phyloP scores from a whole-genome alignment of 2,113 vertebrate genomes.

The Microcebus ravelobensis region DNA sequence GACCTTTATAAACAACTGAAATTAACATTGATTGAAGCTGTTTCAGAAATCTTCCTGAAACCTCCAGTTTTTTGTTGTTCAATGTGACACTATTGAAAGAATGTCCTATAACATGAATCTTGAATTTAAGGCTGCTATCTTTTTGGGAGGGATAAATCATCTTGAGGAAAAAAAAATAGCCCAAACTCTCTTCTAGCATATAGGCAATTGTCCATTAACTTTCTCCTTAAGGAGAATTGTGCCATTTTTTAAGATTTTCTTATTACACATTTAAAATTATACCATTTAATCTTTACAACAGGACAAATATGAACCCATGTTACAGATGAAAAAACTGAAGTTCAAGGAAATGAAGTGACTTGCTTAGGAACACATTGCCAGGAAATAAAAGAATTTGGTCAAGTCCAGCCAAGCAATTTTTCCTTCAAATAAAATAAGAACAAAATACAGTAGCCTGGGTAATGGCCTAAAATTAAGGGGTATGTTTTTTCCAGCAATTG shows the following conservation, averaged over 20 bases:
- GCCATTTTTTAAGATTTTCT: neutral
- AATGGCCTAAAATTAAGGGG: neutral
- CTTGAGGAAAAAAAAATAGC: neutral
- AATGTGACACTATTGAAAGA: slow-evolving; percentile 27
- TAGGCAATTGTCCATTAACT: neutral
- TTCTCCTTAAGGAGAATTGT: neutral
- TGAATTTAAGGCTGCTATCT: slow-evolving; percentile 7
- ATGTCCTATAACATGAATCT: neutral
- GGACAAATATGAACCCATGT: neutral
- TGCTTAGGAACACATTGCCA: neutral
- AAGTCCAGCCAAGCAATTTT: neutral
- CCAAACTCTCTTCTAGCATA: neutral
- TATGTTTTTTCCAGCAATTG: neutral
- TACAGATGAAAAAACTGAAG: neutral
- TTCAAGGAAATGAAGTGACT: slow-evolving; percentile 7
- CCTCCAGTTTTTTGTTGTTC: neutral
- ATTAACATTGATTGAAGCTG: slow-evolving; percentile 36
- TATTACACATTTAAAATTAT: neutral
- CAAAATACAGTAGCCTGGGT: neutral
- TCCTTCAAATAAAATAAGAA: slow-evolving; percentile 18
- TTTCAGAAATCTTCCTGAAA: neutral
- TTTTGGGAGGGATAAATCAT: neutral
- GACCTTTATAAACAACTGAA: slow-evolving; percentile 55
- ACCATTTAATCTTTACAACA: neutral
- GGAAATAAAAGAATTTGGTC: neutral